A percentile compares a stretch with the other conserved stretches of the same genome.
phyloP scores from a whole-genome alignment of 2,797 vertebrate species.

The Brachyrhaphis roseni region DNA sequence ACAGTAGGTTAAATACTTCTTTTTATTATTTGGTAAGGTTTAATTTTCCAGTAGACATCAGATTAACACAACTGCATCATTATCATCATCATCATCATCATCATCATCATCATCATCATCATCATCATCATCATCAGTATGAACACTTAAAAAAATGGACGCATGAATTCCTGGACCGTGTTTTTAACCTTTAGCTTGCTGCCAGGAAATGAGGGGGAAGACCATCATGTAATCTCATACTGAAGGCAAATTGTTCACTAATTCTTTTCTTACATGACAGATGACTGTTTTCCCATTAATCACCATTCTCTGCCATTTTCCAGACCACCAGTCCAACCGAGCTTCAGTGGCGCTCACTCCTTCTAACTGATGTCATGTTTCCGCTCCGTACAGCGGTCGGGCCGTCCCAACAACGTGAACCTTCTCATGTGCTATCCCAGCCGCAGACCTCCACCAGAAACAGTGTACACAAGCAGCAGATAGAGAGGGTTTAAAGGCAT shows the following conservation, averaged over 20 bases:
- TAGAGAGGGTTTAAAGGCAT: slow-evolving; percentile 18
- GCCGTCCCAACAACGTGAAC: slow-evolving; percentile 31
- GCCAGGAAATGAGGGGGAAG: not conserved
- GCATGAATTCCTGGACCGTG: not conserved
- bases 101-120: too few relatives aligned
- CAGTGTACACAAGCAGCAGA: slow-evolving; percentile 24
- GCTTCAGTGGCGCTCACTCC: not conserved
- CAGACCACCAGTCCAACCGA: not conserved
- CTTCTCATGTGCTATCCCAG: slow-evolving; percentile 4
- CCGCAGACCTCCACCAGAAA: slow-evolving; percentile 22
- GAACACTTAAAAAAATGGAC: not conserved
- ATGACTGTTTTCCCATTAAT: not conserved
- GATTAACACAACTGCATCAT: too few relatives aligned
- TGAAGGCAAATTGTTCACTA: not conserved
- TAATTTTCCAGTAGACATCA: too few relatives aligned
- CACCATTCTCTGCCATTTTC: too few relatives aligned
- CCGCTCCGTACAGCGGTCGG: slow-evolving; percentile 1
- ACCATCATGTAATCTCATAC: not conserved
- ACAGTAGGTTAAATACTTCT: too few relatives aligned
- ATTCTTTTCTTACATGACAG: not conserved
- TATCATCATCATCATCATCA: too few relatives aligned
- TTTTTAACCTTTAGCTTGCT: not conserved
- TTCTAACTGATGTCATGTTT: not conserved
- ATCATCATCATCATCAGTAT: not conserved
- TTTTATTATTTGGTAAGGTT: too few relatives aligned